A percentile compares a stretch with the other conserved stretches of the same genome.
Evolutionary conservation across 2,888 invertebrate species (phyloP).

Genomic region (Dyspetes luteomarginatus): DNA sequence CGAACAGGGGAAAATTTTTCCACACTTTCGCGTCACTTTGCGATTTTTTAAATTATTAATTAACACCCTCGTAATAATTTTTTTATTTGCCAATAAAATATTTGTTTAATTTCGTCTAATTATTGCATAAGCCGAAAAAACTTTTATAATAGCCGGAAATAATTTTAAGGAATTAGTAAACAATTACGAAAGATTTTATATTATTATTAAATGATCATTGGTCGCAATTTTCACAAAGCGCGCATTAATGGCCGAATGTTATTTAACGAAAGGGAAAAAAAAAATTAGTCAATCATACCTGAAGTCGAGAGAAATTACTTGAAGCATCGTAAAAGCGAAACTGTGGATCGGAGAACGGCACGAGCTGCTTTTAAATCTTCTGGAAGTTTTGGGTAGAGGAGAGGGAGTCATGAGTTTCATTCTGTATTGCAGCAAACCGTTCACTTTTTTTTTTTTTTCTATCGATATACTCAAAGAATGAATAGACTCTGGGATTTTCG

Average conservation of each 20-base stretch:
- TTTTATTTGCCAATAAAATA: no score
- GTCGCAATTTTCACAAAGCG: constrained; percentile 20
- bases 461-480: neutral
- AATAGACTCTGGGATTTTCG: neutral
- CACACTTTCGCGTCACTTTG: neutral
- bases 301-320: constrained; percentile 68
- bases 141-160: constrained; percentile 6
- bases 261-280: constrained; percentile 2
- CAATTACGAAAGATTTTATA: constrained; percentile 6
- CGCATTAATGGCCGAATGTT: constrained; percentile 3
- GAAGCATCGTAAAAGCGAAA: constrained; percentile 69
- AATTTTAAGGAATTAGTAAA: neutral
- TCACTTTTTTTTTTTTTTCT: constrained; percentile 24
- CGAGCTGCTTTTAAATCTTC: constrained; percentile 73
- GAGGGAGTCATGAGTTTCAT: constrained; percentile 23
- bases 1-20: neutral
- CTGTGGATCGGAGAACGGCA: constrained; percentile 66
- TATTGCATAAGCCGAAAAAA: no score
- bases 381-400: constrained; percentile 48
- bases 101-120: no score
- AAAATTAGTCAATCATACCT: constrained; percentile 69
- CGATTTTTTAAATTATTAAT: no score
- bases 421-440: constrained; percentile 26
- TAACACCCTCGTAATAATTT: no score
- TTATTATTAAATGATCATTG: neutral